Percentiles rank a stretch among this genome's conserved stretches.
phyloP scores from a whole-genome alignment of 1,140 invertebrate genomes.

The Ptiloglossa arizonensis region DNA sequence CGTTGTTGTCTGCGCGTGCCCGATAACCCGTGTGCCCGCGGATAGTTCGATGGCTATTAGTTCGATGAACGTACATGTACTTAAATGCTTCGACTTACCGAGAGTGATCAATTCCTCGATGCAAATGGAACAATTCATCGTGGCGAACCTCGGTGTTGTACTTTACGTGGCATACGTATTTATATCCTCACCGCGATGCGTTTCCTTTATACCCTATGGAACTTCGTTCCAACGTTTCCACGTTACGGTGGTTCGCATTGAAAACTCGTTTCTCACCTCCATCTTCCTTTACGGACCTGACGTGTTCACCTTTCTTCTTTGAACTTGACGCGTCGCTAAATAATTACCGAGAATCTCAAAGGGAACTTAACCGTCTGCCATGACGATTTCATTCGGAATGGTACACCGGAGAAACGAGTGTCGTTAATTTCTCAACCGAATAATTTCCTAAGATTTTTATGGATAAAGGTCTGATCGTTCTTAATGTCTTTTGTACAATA shows the following conservation, averaged over 20 bases:
- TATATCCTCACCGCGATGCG: not conserved
- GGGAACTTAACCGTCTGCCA: not conserved
- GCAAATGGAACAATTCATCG: slow-evolving; percentile 38
- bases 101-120: slow-evolving; percentile 31
- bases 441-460: too few species aligned
- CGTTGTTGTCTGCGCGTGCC: slow-evolving; percentile 13
- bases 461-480: too few species aligned
- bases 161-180: slow-evolving; percentile 23
- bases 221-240: not conserved
- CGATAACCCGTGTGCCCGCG: not conserved
- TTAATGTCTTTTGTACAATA: not conserved
- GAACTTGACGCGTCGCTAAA: not conserved
- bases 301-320: not conserved
- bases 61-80: slow-evolving; percentile 53
- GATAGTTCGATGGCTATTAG: slow-evolving; percentile 35
- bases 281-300: not conserved
- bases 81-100: slow-evolving; percentile 56
- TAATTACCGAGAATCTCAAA: not conserved
- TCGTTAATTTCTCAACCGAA: not conserved
- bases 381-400: not conserved
- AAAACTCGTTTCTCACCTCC: not conserved
- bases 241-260: not conserved
- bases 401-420: not conserved
- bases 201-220: too few species aligned
- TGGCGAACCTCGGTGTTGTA: slow-evolving; percentile 19